Evolutionary conservation across 2,888 invertebrate species (phyloP).

Genomic region (Anarsia innoxiella): DNA sequence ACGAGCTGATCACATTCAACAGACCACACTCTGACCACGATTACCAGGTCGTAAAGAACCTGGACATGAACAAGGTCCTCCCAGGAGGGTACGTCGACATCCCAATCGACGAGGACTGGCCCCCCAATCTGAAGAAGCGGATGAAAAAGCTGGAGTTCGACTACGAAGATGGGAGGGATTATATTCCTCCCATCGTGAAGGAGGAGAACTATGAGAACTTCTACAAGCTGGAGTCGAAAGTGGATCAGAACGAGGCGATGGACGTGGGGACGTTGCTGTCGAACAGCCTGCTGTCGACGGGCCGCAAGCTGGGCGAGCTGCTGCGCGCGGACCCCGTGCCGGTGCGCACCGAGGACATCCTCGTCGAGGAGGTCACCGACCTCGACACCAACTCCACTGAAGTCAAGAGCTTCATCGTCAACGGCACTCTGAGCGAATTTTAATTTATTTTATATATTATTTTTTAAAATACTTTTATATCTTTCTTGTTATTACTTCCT

Average conservation of each 20-base stretch:
- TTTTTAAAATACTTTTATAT: slow-evolving; percentile 24
- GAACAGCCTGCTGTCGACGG: slow-evolving; percentile 50
- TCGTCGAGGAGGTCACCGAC: slow-evolving; percentile 58
- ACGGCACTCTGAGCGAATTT: slow-evolving; percentile 40
- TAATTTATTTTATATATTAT: slow-evolving; percentile 23
- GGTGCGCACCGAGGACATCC: slow-evolving; percentile 56
- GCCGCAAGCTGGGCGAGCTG: slow-evolving; percentile 56
- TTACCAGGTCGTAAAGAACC: slow-evolving; percentile 58
- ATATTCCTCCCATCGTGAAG: slow-evolving; percentile 55
- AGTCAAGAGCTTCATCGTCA: slow-evolving; percentile 59
- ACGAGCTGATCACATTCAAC: slow-evolving; percentile 76
- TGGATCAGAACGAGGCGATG: slow-evolving; percentile 35
- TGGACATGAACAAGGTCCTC: slow-evolving; percentile 36
- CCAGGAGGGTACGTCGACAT: slow-evolving; percentile 71
- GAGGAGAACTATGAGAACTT: slow-evolving; percentile 56
- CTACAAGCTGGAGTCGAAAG: slow-evolving; percentile 40
- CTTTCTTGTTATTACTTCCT: slow-evolving; percentile 28
- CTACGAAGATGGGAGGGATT: slow-evolving; percentile 56
- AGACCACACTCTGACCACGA: slow-evolving; percentile 67
- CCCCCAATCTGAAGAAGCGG: slow-evolving; percentile 67
- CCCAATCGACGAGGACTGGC: slow-evolving; percentile 77
- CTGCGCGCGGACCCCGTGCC: slow-evolving; percentile 53
- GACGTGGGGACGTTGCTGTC: slow-evolving; percentile 37
- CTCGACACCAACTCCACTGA: slow-evolving; percentile 52
- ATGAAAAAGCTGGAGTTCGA: slow-evolving; percentile 65